phyloP scores from a whole-genome alignment of 2,888 invertebrate species.

The Anorthoa munda region DNA sequence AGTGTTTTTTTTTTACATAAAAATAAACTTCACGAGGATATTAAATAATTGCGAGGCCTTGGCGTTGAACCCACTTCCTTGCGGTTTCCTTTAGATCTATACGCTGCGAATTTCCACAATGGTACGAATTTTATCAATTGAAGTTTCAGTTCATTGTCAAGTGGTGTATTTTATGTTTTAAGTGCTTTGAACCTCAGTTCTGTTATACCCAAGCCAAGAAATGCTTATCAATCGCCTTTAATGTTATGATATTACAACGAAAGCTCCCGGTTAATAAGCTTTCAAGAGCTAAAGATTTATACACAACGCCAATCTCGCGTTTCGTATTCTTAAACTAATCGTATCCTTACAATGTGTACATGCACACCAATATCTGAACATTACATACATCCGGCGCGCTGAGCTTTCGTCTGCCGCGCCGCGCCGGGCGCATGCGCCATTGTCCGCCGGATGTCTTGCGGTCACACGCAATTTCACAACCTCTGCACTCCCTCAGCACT shows the following conservation, averaged over 20 bases:
- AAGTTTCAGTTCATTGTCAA: slow-evolving; percentile 19
- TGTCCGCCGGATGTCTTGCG: slow-evolving; percentile 90
- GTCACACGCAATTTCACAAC: slow-evolving; percentile 90
- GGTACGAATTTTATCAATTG: slow-evolving; percentile 40
- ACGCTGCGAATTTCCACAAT: slow-evolving; percentile 65
- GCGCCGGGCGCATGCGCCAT: slow-evolving; percentile 78
- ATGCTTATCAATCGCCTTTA: slow-evolving; percentile 1
- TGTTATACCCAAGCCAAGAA: neutral
- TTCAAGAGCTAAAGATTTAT: neutral
- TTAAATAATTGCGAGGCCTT: slow-evolving; percentile 60
- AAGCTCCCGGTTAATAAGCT: neutral
- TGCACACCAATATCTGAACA: slow-evolving; percentile 83
- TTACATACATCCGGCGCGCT: slow-evolving; percentile 86
- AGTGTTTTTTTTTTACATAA: slow-evolving; percentile 41
- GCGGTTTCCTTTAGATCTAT: slow-evolving; percentile 72
- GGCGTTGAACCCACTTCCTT: slow-evolving; percentile 65
- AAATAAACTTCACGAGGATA: slow-evolving; percentile 47
- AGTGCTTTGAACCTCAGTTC: slow-evolving; percentile 2
- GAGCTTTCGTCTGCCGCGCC: slow-evolving; percentile 80
- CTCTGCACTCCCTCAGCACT: slow-evolving; percentile 79
- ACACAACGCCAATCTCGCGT: slow-evolving; percentile 15
- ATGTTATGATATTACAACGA: neutral
- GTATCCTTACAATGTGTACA: slow-evolving; percentile 71
- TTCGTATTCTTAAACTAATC: slow-evolving; percentile 57
- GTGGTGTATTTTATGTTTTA: slow-evolving; percentile 19